Conservation (phyloP, 1,140 invertebrate genomes). For the Hylaeus volcanicus region DNA sequence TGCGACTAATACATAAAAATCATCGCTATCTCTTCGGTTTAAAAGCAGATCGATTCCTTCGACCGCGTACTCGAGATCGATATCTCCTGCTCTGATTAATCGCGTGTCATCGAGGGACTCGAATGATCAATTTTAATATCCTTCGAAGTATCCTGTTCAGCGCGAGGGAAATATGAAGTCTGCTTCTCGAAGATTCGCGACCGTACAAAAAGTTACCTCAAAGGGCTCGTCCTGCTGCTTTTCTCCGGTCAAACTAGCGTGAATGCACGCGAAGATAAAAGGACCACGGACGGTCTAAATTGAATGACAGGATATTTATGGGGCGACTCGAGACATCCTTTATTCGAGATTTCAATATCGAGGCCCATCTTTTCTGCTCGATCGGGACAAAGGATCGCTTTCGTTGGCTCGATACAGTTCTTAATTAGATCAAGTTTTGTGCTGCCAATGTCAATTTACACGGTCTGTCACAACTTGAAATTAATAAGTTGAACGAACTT, state of each 20-base stretch:
- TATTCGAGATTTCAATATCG: slow-evolving; percentile 15
- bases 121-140: neutral
- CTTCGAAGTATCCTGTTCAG: neutral
- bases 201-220: neutral
- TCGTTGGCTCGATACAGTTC: slow-evolving; percentile 18
- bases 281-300: neutral
- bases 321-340: neutral
- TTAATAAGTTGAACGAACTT: too few relatives aligned
- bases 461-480: slow-evolving; percentile 43
- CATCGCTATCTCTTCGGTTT: neutral
- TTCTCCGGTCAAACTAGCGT: neutral
- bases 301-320: slow-evolving; percentile 10
- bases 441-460: slow-evolving; percentile 60
- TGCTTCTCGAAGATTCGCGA: neutral
- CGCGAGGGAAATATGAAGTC: neutral
- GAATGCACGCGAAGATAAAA: slow-evolving; percentile 9
- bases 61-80: neutral
- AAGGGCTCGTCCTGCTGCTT: neutral
- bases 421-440: slow-evolving; percentile 46
- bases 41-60: neutral
- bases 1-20: neutral
- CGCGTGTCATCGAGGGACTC: neutral
- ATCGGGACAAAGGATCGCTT: neutral
- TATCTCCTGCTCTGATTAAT: slow-evolving; percentile 1
- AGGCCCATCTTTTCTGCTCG: neutral